A percentile compares a stretch with the other conserved stretches of the same genome.
Conservation (phyloP, 2,113 vertebrate genomes). For the Passer domesticus region DNA sequence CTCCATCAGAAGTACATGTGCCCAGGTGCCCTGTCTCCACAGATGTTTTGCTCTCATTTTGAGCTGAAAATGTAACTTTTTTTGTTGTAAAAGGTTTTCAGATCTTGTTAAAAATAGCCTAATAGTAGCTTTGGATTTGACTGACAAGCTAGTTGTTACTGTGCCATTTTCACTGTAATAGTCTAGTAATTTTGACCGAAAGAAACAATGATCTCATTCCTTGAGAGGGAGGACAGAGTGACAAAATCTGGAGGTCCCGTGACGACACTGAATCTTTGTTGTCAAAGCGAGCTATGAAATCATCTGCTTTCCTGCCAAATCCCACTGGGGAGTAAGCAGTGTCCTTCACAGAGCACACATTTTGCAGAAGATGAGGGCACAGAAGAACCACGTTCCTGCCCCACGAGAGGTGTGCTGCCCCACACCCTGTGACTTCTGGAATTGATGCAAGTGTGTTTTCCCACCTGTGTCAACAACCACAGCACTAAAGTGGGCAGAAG, state of each 20-base stretch:
- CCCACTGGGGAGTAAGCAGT: neutral
- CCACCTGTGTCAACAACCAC: neutral
- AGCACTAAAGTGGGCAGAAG: neutral
- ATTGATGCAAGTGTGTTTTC: neutral
- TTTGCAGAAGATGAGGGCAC: neutral
- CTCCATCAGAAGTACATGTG: neutral
- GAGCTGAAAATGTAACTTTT: neutral
- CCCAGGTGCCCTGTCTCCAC: neutral
- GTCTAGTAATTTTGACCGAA: neutral
- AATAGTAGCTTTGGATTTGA: neutral
- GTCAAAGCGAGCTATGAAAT: conserved; percentile 10
- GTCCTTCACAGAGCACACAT: neutral
- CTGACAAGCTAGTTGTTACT: neutral
- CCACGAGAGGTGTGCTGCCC: neutral
- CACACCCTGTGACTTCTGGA: neutral
- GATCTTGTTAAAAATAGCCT: neutral
- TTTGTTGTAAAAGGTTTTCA: conserved; percentile 1
- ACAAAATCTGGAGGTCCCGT: neutral
- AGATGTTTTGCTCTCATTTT: neutral
- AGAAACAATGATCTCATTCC: neutral
- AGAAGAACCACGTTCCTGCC: neutral
- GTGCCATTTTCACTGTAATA: neutral
- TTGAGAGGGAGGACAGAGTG: neutral
- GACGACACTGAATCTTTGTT: neutral
- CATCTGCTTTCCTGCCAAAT: neutral